Evolutionary conservation across 1,140 invertebrate genomes (phyloP), one percentile per base, ranked within the genome.

Genomic region (Eciton burchellii): DNA sequence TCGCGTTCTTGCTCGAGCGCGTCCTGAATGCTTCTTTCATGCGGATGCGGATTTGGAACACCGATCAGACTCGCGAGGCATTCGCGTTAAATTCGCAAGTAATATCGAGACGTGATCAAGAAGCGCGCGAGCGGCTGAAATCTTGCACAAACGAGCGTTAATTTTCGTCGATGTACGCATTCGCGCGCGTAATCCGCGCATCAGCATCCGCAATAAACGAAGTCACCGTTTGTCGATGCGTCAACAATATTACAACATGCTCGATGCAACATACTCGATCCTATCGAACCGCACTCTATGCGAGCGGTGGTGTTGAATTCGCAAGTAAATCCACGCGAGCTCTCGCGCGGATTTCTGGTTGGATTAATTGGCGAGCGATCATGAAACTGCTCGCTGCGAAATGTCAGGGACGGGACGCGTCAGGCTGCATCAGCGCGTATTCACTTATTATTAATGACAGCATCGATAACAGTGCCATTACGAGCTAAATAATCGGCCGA

Each of bases 401-500:
- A 79, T 24, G 35, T 79, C 74, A 79, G 66, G 29, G 72, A 74
- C n/a, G 72, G n/a, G 29, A n/a, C 66, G 29, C 35, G 29, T 45
- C n/a, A 35, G 24, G 24, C 65, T n/a, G n/a, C 49, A 79, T 79
- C 70, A 79, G 2, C 35, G 35, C 24, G 35, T 21, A 47, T 16
- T 70, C 43, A 70, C 54, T 68, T 63, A 79, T 79, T 79, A 79
- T 70, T 79, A 79, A 70, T 79, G 74, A 79, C 63, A 56, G 49
- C 49, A 70, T 70, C 49, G 63, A 79, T 68, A 79, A 79, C 49
- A 70, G 63, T 70, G 63, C 63, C 54, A 79, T 79, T 79, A 79
- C 52, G 19, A 79, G 74, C 49, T 70, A 68, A 70, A 79, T 79
- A 79, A 79, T 79, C 63, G 35, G 21, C 16, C 35, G 35, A 79